Base-by-base conservation (phyloP, 2,888 invertebrate genomes). In the Pyrocoelia pectoralis region DNA sequence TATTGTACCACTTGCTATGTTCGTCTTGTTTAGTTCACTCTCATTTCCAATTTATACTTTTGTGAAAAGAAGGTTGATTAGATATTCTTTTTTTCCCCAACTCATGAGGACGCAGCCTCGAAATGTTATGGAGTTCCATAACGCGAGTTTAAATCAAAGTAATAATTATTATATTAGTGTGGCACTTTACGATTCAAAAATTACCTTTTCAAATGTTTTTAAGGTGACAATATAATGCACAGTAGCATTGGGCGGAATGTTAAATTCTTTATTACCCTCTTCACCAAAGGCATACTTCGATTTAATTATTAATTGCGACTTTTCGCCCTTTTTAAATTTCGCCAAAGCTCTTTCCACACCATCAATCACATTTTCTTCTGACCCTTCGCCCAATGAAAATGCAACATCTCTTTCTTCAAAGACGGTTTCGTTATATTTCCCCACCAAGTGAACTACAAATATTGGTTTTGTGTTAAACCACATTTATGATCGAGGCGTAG, bases 371-470 rank as follows among this genome's bases (percentile, higher is more conserved):
- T 89, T 89, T 52, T 82, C 81, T 65, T 92, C 92, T 56, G 83
- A 84, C 6, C 94, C 96, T 81, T 98, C 97, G 0, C 98, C 98
- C 14, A 97, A 83, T 12, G 84, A 82, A 81, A 97, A 98, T 18
- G 88, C 86, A 0, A 95, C 86, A 43, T 94, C 91, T 70, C 93
- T 85, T 13, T 92, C 90, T 73, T 97, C 96, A 80, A 97, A 94
- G 5, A 85, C 81, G 60, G 77, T 79, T 0, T 86, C 89, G 56
- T 89, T 85, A 71, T 88, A 87, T 63, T 83, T 86, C 1, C 92
- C 90, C 74, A 87, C 84, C 29, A 94, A 77, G 74, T 92, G 90
- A 66, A 94, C 94, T 93, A 24, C 6, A 24, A 24, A 5, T 6
- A 24, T 24, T 6, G 24, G 14, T 13, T 10, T 18, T 49, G 48